Conservation (phyloP, 2,797 vertebrate species). For the Clarias pachynema region DNA sequence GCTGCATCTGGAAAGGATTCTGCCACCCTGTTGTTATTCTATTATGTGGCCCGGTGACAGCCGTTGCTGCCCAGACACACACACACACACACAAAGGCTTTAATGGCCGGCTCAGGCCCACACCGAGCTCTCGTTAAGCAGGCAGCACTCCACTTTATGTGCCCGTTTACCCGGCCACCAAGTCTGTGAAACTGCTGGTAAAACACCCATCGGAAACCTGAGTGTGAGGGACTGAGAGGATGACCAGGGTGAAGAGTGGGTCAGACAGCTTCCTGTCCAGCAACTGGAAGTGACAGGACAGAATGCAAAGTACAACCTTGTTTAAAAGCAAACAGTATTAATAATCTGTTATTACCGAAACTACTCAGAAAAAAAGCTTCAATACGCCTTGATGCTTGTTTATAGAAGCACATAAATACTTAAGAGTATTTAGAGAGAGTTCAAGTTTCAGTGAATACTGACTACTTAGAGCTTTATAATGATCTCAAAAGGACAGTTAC, state of each 20-base stretch:
- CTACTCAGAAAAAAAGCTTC: not conserved
- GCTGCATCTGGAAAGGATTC: slow-evolving; percentile 62
- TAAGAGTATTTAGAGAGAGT: slow-evolving; percentile 48
- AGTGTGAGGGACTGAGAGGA: slow-evolving; percentile 48
- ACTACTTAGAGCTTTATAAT: slow-evolving; percentile 48
- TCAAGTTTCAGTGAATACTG: slow-evolving; percentile 17
- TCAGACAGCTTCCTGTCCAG: slow-evolving; percentile 52
- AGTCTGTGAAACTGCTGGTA: slow-evolving; percentile 38
- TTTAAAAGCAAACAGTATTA: slow-evolving; percentile 10
- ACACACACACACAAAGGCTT: slow-evolving; percentile 35
- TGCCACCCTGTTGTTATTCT: slow-evolving; percentile 35
- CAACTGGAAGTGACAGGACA: slow-evolving; percentile 35
- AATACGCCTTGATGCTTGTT: slow-evolving; percentile 46
- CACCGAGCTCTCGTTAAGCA: slow-evolving; percentile 50
- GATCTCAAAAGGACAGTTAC: slow-evolving; percentile 53
- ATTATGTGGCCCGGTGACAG: slow-evolving; percentile 25
- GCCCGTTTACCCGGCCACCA: slow-evolving; percentile 61
- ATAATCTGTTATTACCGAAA: slow-evolving; percentile 12
- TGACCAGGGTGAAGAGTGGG: slow-evolving; percentile 53
- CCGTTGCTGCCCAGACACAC: slow-evolving; percentile 36
- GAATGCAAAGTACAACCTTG: slow-evolving; percentile 1
- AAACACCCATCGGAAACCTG: slow-evolving; percentile 55
- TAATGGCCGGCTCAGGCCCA: slow-evolving; percentile 24
- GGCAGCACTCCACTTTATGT: slow-evolving; percentile 53
- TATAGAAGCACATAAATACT: slow-evolving; percentile 43